These are phyloP conservation scores for Axea sp. DNA, from an alignment of 2,888 invertebrate genomes.

Conservation along the genomic window DNA sequence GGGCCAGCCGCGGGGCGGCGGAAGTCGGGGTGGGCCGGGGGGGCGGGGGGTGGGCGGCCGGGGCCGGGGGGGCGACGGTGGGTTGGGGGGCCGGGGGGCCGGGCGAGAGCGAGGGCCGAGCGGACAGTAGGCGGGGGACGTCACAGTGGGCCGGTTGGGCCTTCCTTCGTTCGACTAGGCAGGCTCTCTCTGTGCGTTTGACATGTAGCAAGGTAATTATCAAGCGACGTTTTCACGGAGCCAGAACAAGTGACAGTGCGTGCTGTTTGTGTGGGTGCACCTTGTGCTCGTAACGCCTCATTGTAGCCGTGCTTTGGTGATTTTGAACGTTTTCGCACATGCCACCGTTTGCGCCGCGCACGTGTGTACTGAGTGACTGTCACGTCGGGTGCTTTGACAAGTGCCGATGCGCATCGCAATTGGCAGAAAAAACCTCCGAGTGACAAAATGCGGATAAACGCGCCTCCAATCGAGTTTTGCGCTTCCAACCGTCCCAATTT, in stretches of 20 bases:
- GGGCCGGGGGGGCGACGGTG: slow-evolving; percentile 71
- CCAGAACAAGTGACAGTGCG: slow-evolving; percentile 34
- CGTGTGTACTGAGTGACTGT: no score
- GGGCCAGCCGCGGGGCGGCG: no score
- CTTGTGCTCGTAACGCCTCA: background rate
- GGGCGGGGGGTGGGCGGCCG: slow-evolving; percentile 69
- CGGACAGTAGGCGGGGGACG: slow-evolving; percentile 82
- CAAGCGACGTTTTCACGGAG: background rate
- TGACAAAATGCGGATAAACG: no score
- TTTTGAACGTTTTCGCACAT: slow-evolving; percentile 7
- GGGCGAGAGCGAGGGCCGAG: slow-evolving; percentile 76
- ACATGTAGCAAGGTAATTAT: slow-evolving; percentile 80
- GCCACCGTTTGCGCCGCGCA: no score
- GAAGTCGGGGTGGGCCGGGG: slow-evolving; percentile 22
- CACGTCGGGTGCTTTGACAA: no score
- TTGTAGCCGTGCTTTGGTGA: no score
- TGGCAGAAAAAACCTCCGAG: no score
- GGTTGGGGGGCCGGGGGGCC: slow-evolving; percentile 80
- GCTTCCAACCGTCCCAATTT: no score
- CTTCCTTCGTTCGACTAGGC: slow-evolving; percentile 78
- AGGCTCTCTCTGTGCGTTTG: slow-evolving; percentile 79
- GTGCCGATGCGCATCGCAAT: no score
- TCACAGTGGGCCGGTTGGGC: slow-evolving; percentile 81
- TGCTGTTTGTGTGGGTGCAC: slow-evolving; percentile 5
- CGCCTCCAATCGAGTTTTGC: no score